phyloP scores from a whole-genome alignment of 2,888 invertebrate genomes.

The Spisula subtruncata region DNA sequence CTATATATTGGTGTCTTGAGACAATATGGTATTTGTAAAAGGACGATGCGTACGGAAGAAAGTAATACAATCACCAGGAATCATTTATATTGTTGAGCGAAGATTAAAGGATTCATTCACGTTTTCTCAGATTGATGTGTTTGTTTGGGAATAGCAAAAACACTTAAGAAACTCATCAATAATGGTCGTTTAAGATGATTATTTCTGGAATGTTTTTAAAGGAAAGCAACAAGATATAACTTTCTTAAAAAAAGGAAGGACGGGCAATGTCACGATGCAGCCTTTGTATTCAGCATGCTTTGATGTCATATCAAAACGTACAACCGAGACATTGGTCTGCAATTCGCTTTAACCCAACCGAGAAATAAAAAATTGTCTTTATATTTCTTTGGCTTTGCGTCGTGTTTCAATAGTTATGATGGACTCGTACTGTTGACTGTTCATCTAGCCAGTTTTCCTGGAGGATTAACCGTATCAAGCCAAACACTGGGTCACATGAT shows the following conservation, averaged over 20 bases:
- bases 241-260: background rate
- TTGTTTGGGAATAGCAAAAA: background rate
- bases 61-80: background rate
- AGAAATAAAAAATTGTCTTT: too few species aligned
- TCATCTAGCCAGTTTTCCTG: too few species aligned
- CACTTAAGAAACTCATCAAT: background rate
- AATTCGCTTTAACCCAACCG: too few species aligned
- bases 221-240: background rate
- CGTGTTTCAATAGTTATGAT: too few species aligned
- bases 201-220: background rate
- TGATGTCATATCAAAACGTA: too few species aligned
- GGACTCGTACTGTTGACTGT: too few species aligned
- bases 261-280: too few species aligned
- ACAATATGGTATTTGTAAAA: conserved; percentile 20
- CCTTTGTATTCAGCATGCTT: too few species aligned
- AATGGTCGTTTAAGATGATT: background rate
- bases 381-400: too few species aligned
- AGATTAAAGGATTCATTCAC: conserved; percentile 23
- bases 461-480: too few species aligned
- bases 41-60: background rate
- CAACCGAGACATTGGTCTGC: too few species aligned
- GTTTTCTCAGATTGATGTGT: background rate
- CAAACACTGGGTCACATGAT: too few species aligned
- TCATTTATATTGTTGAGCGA: conserved; percentile 7
- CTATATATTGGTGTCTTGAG: conserved; percentile 24